phyloP scores from a whole-genome alignment of 2,113 vertebrate species.

The Neotragus pygmaeus region DNA sequence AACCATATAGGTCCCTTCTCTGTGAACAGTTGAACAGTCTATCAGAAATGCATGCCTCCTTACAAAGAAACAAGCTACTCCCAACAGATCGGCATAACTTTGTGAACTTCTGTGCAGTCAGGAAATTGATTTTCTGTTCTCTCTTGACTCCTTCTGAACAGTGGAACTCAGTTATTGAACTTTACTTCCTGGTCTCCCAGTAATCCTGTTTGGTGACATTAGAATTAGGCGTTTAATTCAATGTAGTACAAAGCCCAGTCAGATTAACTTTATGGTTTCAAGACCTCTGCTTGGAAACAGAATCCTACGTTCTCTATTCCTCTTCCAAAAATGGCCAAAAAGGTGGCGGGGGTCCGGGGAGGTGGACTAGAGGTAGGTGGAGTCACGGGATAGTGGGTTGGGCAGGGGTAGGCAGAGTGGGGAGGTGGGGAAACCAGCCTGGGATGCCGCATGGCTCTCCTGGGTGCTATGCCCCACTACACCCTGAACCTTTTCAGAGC shows the following conservation, averaged over 20 bases:
- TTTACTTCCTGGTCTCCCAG: constrained; percentile 54
- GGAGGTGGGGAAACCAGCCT: background rate
- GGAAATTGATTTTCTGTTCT: constrained; percentile 62
- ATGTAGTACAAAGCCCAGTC: constrained; percentile 61
- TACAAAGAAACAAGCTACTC: background rate
- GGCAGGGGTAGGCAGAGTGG: background rate
- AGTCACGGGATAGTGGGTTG: background rate
- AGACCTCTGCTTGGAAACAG: constrained; percentile 44
- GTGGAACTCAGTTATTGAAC: constrained; percentile 63
- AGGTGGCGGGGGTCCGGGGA: background rate
- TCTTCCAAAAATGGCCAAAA: constrained; percentile 34
- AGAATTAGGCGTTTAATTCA: constrained; percentile 68
- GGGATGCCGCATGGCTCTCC: background rate
- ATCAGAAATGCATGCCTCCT: background rate
- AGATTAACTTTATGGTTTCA: constrained; percentile 56
- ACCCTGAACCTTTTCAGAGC: background rate
- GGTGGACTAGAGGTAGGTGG: background rate
- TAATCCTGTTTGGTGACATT: constrained; percentile 69
- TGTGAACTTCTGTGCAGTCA: background rate
- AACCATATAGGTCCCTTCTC: background rate
- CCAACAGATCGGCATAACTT: background rate
- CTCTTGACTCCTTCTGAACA: constrained; percentile 8
- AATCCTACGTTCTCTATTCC: background rate
- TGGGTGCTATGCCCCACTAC: background rate
- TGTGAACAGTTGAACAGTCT: background rate